Evolutionary conservation across 1,140 invertebrate genomes (phyloP).

Genomic region (Platorchestia sp.): DNA sequence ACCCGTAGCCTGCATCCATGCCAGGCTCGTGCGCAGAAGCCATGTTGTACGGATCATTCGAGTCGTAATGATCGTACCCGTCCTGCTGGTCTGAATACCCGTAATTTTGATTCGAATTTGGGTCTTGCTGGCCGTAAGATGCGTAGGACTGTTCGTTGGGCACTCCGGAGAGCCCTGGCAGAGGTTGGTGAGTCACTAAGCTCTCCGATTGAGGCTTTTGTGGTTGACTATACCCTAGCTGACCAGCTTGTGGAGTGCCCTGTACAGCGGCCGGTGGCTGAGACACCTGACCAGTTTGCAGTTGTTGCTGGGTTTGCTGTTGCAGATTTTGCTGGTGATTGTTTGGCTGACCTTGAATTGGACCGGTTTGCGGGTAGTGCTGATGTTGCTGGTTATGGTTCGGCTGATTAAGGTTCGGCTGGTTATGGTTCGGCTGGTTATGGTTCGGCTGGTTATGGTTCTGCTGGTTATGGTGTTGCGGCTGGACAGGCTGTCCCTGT

Average conservation of each 20-base stretch:
- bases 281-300: background rate
- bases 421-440: constrained; percentile 55
- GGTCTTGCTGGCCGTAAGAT: background rate
- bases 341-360: constrained; percentile 4
- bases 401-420: constrained; percentile 49
- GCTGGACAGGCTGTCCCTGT: constrained; percentile 48
- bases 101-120: constrained; percentile 23
- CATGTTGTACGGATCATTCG: constrained; percentile 36
- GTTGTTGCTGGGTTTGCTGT: constrained; percentile 30
- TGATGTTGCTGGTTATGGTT: constrained; percentile 5
- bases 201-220: background rate
- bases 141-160: constrained; percentile 11
- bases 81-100: constrained; percentile 14
- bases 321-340: constrained; percentile 50
- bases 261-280: background rate
- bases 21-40: background rate
- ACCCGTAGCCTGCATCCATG: constrained; percentile 3
- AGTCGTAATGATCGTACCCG: background rate
- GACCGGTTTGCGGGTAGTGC: background rate
- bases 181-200: constrained; percentile 22
- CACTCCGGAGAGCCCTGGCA: background rate
- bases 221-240: constrained; percentile 5
- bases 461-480: constrained; percentile 52
- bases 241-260: background rate
- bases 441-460: constrained; percentile 56